phyloP scores from a whole-genome alignment of 2,888 invertebrate genomes.

The Podotricha telesiphe region DNA sequence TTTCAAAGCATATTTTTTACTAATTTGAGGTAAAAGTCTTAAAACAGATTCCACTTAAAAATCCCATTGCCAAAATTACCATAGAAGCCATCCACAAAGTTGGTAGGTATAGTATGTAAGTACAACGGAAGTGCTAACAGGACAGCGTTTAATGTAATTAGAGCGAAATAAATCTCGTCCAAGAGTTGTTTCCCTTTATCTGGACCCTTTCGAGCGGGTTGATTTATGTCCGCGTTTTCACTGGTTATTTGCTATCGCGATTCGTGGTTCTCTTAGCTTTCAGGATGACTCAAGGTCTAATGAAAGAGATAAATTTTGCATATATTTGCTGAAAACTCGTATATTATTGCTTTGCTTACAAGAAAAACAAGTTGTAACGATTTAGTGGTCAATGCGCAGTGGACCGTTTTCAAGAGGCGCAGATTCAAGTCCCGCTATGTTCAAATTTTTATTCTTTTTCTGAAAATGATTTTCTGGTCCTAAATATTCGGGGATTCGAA shows the following conservation, averaged over 20 bases:
- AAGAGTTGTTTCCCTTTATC: slow-evolving; percentile 69
- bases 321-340: background rate
- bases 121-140: slow-evolving; percentile 21
- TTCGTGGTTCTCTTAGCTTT: slow-evolving; percentile 6
- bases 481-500: too few species aligned
- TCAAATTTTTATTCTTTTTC: too few species aligned
- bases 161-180: slow-evolving; percentile 61
- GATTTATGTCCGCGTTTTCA: slow-evolving; percentile 53
- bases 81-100: background rate
- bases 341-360: too few species aligned
- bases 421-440: too few species aligned
- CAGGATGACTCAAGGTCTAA: slow-evolving; percentile 2
- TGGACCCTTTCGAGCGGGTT: slow-evolving; percentile 56
- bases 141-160: slow-evolving; percentile 61
- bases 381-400: too few species aligned
- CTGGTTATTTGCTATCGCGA: slow-evolving; percentile 14
- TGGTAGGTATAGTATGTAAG: background rate
- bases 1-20: too few species aligned
- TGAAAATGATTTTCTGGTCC: too few species aligned
- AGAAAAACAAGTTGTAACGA: too few species aligned
- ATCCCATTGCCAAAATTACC: background rate
- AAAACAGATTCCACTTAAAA: background rate
- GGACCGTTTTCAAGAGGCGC: too few species aligned
- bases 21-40: too few species aligned
- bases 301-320: background rate